Evolutionary conservation across 2,888 invertebrate genomes (phyloP), one percentile per base, ranked within the genome.

Genomic region (Drosophila niveifrons): DNA sequence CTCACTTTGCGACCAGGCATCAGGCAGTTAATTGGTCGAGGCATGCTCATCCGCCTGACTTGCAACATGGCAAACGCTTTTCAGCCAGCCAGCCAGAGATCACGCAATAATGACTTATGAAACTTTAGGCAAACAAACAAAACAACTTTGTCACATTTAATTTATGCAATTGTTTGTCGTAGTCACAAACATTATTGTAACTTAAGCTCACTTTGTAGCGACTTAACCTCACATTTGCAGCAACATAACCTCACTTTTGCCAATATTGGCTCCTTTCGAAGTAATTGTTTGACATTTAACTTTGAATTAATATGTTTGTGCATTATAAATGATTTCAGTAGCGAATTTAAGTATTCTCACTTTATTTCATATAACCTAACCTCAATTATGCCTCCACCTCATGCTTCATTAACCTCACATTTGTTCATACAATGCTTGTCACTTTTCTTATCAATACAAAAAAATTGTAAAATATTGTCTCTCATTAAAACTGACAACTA

Each of bases 11-110:
- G 6, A 36, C 36, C 59, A 77, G 71, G 70, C 79, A 72, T 70
- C 74, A 66, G 66, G 56, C 73, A 85, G 82, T 82, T 82, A 82
- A 85, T 82, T 82, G 82, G 75, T 85, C 66, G 80, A 78, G 82
- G 80, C 82, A 85, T 72, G 85, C 68, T 75, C 75, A 75, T 64
- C 71, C 56, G 31, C 51, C 50, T 47, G 31, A 67, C 62, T 43
- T 23, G 23, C 23, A 23, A 65, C 71, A 59, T 70, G 46, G 72
- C 56, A 72, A 55, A 23, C 66, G 72, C 66, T 74, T 64, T 75
- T 9, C 9, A n/a, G n/a, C n/a, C 9, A 2, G 31, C 31, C 11
- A 4, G 66, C 63, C 64, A 64, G 56, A 59, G 59, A 64, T 72
- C 76, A 75, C 63, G 75, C 72, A 71, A 66, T 64, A 64, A 62